A percentile compares a stretch with the other conserved stretches of the same genome.
Conservation (phyloP, 2,113 vertebrate genomes). For the Galemys pyrenaicus region DNA sequence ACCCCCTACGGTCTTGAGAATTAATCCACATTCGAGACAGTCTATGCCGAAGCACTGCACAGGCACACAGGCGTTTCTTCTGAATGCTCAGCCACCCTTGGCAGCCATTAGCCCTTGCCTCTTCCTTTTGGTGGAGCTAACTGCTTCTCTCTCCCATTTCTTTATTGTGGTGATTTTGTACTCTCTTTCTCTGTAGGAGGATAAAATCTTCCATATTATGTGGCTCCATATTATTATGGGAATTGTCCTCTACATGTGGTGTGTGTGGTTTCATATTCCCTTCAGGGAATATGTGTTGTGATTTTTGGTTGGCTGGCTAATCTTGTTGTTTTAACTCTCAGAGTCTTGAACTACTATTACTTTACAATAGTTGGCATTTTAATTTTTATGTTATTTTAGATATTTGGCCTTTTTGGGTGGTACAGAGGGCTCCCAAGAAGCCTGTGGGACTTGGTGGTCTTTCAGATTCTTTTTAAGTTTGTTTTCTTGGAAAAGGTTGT, state of each 20-base stretch:
- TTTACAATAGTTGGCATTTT: too few relatives aligned
- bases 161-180: too few relatives aligned
- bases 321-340: too few relatives aligned
- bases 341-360: too few relatives aligned
- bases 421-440: neutral
- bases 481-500: neutral
- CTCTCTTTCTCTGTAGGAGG: too few relatives aligned
- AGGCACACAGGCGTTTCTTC: neutral
- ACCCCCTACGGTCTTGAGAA: conserved; percentile 48
- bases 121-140: neutral
- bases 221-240: too few relatives aligned
- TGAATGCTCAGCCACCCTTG: neutral
- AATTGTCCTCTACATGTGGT: too few relatives aligned
- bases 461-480: neutral
- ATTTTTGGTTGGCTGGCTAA: too few relatives aligned
- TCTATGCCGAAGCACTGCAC: neutral
- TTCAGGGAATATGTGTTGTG: too few relatives aligned
- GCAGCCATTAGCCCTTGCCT: conserved; percentile 66
- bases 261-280: too few relatives aligned
- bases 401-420: neutral
- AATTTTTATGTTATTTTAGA: too few relatives aligned
- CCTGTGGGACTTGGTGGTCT: neutral
- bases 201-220: too few relatives aligned
- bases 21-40: conserved; percentile 41
- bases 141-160: conserved; percentile 29